These are phyloP conservation scores for Alexandromys fortis DNA, from an alignment of 2,113 vertebrate genomes.

Conservation along the genomic window DNA sequence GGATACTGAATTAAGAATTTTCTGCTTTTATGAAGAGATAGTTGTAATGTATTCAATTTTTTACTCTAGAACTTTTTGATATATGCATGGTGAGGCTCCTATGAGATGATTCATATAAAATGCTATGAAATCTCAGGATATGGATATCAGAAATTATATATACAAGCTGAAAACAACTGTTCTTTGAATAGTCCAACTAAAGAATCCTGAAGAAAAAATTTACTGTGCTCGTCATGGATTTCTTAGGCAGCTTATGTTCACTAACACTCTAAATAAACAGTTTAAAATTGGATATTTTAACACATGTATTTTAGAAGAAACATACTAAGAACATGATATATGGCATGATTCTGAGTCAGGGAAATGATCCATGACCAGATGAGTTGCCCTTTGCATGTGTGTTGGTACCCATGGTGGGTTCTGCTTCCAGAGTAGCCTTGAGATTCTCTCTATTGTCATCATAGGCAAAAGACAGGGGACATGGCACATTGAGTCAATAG, in stretches of 20 bases:
- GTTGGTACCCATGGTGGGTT: not conserved
- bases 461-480: not conserved
- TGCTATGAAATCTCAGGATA: not conserved
- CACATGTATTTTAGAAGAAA: not conserved
- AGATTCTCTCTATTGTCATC: not conserved
- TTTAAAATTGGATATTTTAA: not conserved
- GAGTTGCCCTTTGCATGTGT: not conserved
- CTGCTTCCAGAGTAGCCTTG: not conserved
- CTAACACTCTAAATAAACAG: not conserved
- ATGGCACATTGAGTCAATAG: not conserved
- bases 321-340: not conserved
- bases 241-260: not conserved
- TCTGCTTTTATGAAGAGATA: constrained; percentile 27
- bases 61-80: not conserved
- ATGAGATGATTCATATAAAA: not conserved
- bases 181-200: not conserved
- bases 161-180: not conserved
- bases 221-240: not conserved
- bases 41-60: not conserved
- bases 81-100: not conserved
- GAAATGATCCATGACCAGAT: not conserved
- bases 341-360: not conserved
- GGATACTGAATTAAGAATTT: not conserved
- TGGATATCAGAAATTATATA: not conserved
- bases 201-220: not conserved